Base-by-base conservation (phyloP, 2,113 vertebrate genomes). In the Cryptoleucopteryx plumbea region DNA sequence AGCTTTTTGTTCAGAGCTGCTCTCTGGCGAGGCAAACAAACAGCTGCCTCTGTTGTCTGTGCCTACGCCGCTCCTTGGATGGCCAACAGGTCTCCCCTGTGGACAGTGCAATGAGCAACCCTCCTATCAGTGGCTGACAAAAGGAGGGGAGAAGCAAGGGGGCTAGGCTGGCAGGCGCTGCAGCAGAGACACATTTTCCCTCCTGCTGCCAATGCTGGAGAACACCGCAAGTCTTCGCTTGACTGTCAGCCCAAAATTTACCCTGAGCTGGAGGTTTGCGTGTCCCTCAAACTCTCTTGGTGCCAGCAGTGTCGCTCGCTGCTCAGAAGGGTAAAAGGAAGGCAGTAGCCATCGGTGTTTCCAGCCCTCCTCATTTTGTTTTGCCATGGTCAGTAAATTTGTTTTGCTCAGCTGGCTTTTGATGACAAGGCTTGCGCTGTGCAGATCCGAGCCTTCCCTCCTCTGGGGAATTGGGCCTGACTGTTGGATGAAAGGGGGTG, bases 21-120 rank as follows among this genome's bases (percentile, higher is more conserved):
- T 62, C 45, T 93, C 93, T 96, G 97, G 97, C 93, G 36, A 86
- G 75, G 70, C 62, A 4, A 11, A 10, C 86, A 75, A 89, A 43
- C 98, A 98, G 96, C 97, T 97, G 97, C 89, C 93, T 36, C 93
- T 6, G 5, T 82, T 55, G 48, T 16, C 92, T 94, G 90, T 91
- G 94, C 95, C n/a, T 13, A 20, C 38, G 29, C 93, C 22, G 3
- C 52, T 83, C 79, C 94, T 93, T 31, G 88, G 94, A 82, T 16
- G 75, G 97, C 97, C 98, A 97, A 92, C 91, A 96, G 96, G 96
- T 96, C 95, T 97, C 88, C 97, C 81, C 94, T 47, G 87, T 2
- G 89, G 96, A 73, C 74, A 16, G 47, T 21, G 55, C 62, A 11
- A 47, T 52, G 65, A 94, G 90, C 84, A 90, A 1, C 67, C 56